Conservation (phyloP, 2,113 vertebrate species). For the Gobius niger region DNA sequence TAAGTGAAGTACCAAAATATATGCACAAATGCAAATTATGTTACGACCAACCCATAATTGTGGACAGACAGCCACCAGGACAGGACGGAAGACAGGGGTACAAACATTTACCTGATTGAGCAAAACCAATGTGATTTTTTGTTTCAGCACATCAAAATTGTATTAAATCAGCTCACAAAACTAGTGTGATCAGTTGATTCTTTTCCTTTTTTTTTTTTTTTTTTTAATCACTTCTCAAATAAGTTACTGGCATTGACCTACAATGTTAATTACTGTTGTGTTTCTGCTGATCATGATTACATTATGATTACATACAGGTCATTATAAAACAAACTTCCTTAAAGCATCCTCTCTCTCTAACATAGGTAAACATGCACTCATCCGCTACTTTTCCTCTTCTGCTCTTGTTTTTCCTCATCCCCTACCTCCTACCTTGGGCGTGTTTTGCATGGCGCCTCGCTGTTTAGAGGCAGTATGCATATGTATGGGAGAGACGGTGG, state of each 20-base stretch:
- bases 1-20: no score
- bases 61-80: no score
- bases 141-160: no score
- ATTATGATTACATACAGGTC: not conserved
- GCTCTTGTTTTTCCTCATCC: constrained; percentile 18
- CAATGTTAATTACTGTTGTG: constrained; percentile 1
- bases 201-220: no score
- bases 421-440: constrained; percentile 35
- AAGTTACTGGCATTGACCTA: not conserved
- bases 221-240: not conserved
- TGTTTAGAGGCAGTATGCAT: constrained; percentile 73
- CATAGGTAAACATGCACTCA: constrained; percentile 13
- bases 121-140: no score
- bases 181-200: no score
- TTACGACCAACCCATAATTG: no score
- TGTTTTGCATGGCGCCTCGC: constrained; percentile 64
- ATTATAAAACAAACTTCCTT: constrained; percentile 6
- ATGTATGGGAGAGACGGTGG: constrained; percentile 74
- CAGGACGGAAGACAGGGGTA: no score
- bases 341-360: constrained; percentile 2
- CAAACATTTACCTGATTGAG: no score
- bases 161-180: no score
- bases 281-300: constrained; percentile 3
- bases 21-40: no score
- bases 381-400: constrained; percentile 20